Evolutionary conservation across 2,113 vertebrate species (phyloP), one percentile per base, ranked within the genome.

Genomic region (Argyrosomus japonicus): DNA sequence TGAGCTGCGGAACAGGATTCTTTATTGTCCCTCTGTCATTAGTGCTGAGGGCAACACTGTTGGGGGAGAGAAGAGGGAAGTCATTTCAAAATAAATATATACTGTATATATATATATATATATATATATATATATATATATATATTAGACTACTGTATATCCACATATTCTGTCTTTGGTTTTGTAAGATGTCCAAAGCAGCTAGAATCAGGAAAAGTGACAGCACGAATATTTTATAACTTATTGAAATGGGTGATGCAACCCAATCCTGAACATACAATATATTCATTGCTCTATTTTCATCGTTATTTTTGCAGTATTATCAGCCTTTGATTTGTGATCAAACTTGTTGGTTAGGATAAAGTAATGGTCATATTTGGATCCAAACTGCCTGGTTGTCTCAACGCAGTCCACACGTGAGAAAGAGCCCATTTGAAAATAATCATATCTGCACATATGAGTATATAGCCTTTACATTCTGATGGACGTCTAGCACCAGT

Each of bases 1-100:
- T 90, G 83, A 87, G 88, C 82, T 75, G 89, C 73, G 60, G 87
- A 91, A 83, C 86, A 78, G 68, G 67, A 85, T 87, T 84, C 75
- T 91, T 91, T 87, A 91, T 93, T 93, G 90, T 91, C 86, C 84
- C 70, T 79, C 27, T 88, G 89, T 91, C 91, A 89, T 92, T 92
- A 93, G 83, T 90, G 90, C 84, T 75, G 86, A 87, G 84, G 90
- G 87, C 87, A 89, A 89, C 85, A 88, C 62, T 67, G 77, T 58
- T 78, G 27, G 58, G 25, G 29, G 29, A 73, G 47, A 70, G 68
- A 68, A 68, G 18, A 69, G 69, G 74, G 54, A 74, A 88, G 85
- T 67, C 61, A 74, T 77, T 77, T 78, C 32, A 51, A 63, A 75
- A 60, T 32, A 84, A 50, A 54, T 65, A 60, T 79, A 21, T 53